Base-by-base conservation (phyloP, 2,888 invertebrate genomes). In the Melangyna quadrimaculata region DNA sequence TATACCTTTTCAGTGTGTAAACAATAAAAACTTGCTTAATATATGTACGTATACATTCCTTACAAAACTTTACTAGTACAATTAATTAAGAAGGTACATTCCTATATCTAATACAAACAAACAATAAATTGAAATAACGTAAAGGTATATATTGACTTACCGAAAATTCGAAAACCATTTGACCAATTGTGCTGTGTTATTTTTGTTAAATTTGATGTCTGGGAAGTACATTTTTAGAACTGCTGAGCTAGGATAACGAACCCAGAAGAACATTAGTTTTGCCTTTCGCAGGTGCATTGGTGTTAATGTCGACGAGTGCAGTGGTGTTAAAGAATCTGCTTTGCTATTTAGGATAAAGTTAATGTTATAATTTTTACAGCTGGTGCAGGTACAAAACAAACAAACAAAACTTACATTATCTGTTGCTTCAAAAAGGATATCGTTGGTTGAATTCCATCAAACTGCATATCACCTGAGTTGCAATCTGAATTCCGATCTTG, bases 141-240 rank as follows among this genome's bases (percentile, higher is more conserved):
- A 32, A 8, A 32, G 8, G 14, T n/a, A n/a, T n/a, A 37, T 19
- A 17, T 14, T 29, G 29, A 94, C 96, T 96, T 93, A 99, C 99
- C 99, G 96, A 94, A 99, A 99, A 93, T 99, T 99, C 92, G 99
- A 99, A 96, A 99, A 99, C 99, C 99, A 99, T 94, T 99, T 99
- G 94, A 99, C 99, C 93, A 99, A 96, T 94, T 99, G 99, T 91
- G 99, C 99, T 89, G 99, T 99, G 94, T 99, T 99, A 94, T 99
- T 99, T 94, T 99, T 99, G 95, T 99, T 99, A 95, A 99, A 99
- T 93, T 98, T 98, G 94, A 99, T 99, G 94, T 99, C 99, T 51
- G 99, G 99, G 95, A 99, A 99, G 95, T 98, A 99, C 96, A 98
- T 98, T 94, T 99, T 99, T 93, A 99, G 96, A 89, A 99, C 97